These are phyloP conservation scores for Harpalus rubripes DNA, from an alignment of 2,888 invertebrate genomes.

Conservation along the genomic window DNA sequence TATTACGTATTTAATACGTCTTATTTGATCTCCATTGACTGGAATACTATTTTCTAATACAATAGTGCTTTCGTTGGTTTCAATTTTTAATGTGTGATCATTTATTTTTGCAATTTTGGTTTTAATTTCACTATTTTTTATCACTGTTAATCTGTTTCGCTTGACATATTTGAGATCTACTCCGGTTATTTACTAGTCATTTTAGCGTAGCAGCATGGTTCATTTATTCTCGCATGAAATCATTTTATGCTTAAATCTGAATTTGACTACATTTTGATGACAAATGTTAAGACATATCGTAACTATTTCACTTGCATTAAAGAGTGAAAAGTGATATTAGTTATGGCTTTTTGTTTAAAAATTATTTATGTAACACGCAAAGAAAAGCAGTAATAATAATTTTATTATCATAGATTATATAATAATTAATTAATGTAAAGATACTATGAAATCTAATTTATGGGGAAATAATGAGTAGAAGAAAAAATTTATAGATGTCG, in stretches of 20 bases:
- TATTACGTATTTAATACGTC: too few relatives aligned
- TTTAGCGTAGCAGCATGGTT: background rate
- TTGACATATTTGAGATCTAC: background rate
- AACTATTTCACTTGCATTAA: background rate
- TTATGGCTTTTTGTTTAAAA: background rate
- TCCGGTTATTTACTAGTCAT: background rate
- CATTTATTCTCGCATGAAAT: background rate
- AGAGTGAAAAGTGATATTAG: background rate
- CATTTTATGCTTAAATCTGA: background rate
- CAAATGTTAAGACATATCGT: background rate
- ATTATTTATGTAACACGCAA: background rate
- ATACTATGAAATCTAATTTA: background rate
- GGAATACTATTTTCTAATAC: too few relatives aligned
- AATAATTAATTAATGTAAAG: background rate
- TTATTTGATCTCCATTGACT: too few relatives aligned
- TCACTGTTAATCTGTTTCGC: background rate
- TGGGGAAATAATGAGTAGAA: background rate
- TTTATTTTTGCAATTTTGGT: background rate
- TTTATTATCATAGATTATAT: background rate
- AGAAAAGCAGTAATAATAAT: background rate
- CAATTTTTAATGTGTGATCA: too few relatives aligned
- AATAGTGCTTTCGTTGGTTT: too few relatives aligned
- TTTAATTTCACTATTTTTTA: background rate
- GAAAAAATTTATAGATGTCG: background rate
- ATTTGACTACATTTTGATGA: slow-evolving; percentile 2